Evolutionary conservation across 2,888 invertebrate genomes (phyloP).

Genomic region (Andrena bucephala): DNA sequence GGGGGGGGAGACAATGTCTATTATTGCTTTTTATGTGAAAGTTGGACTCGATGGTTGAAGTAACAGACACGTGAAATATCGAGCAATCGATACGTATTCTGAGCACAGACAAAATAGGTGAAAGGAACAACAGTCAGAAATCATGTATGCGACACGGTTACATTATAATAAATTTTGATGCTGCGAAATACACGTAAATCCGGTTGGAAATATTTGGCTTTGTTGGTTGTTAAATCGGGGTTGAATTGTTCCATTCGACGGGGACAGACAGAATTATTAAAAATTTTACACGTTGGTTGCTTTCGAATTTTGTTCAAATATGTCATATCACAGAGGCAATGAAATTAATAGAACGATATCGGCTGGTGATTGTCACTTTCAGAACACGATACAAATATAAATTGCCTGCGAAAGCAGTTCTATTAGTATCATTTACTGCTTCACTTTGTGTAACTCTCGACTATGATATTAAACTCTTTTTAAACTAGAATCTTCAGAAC

Average conservation of each 20-base stretch:
- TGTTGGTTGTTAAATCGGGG: not conserved
- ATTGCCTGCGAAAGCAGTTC: constrained; percentile 13
- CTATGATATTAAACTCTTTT: not conserved
- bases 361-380: not conserved
- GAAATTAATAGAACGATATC: not conserved
- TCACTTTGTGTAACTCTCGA: not conserved
- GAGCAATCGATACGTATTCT: no score
- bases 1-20: not conserved
- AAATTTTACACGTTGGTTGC: not conserved
- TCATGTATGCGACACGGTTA: not conserved
- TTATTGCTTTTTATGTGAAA: not conserved
- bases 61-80: not conserved
- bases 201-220: not conserved
- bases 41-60: not conserved
- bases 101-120: not conserved
- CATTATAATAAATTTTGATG: not conserved
- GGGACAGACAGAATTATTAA: not conserved
- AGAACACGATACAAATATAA: not conserved
- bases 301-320: not conserved
- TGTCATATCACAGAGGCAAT: not conserved
- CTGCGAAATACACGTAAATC: not conserved
- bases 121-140: not conserved
- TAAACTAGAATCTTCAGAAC: not conserved
- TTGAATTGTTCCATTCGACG: not conserved
- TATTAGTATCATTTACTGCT: constrained; percentile 13